phyloP scores from a whole-genome alignment of 2,797 vertebrate species.

The Anomalospiza imberbis region DNA sequence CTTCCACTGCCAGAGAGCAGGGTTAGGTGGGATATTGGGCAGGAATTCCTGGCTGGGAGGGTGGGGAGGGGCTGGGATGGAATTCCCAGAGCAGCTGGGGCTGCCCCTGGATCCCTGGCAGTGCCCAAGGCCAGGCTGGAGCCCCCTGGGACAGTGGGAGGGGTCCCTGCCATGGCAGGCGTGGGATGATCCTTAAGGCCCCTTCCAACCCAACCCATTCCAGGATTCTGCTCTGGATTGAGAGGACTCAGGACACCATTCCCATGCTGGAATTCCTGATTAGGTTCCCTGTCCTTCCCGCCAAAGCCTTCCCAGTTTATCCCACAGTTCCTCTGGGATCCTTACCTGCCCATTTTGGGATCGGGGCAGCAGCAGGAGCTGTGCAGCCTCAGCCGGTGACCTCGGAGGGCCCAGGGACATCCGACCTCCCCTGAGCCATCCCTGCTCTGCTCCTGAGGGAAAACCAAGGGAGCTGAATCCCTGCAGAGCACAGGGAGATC shows the following conservation, averaged over 20 bases:
- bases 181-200: neutral
- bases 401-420: neutral
- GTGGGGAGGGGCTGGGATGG: neutral
- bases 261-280: neutral
- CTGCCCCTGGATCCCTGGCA: neutral
- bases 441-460: neutral
- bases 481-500: neutral
- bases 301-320: neutral
- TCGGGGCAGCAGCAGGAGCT: neutral
- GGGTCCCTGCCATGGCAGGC: neutral
- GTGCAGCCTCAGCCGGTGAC: neutral
- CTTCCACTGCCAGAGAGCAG: neutral
- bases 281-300: neutral
- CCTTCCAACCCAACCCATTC: neutral
- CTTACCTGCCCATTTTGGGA: neutral
- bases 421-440: neutral
- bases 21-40: accelerated
- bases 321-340: accelerated
- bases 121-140: neutral
- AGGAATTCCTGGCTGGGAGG: neutral
- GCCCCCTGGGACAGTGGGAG: neutral
- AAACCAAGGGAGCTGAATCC: neutral
- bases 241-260: neutral
- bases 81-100: neutral
- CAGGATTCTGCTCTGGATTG: neutral